phyloP scores from a whole-genome alignment of 2,888 invertebrate genomes.

The Plusia festucae region DNA sequence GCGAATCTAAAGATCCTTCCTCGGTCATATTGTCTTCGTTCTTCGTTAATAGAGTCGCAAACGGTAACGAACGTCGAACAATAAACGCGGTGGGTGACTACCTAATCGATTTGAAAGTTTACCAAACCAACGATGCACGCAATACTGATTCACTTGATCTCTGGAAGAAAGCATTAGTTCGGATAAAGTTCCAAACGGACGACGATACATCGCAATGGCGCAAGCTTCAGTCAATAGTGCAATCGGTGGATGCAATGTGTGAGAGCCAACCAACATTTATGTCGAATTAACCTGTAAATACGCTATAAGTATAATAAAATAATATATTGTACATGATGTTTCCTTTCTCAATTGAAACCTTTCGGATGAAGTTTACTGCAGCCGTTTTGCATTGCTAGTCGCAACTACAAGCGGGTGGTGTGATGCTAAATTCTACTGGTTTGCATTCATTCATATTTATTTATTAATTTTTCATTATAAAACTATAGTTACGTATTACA shows the following conservation, averaged over 20 bases:
- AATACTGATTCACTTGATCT: conserved; percentile 4
- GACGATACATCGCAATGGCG: conserved; percentile 9
- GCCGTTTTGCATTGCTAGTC: not conserved
- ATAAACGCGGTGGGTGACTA: conserved; percentile 2
- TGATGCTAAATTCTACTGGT: conserved; percentile 1
- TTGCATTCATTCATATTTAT: conserved; percentile 4
- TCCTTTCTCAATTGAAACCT: not conserved
- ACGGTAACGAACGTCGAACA: conserved; percentile 2
- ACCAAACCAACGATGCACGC: conserved; percentile 4
- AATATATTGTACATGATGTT: conserved; percentile 4
- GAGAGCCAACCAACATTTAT: conserved; percentile 4
- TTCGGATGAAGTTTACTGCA: not conserved
- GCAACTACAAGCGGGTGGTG: not conserved
- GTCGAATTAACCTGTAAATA: conserved; percentile 4
- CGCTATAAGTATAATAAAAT: not conserved
- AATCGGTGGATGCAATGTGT: conserved; percentile 4
- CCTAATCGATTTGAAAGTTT: conserved; percentile 4
- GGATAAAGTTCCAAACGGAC: conserved; percentile 6
- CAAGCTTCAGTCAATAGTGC: conserved; percentile 2
- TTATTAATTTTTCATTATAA: not conserved
- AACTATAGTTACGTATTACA: not conserved
- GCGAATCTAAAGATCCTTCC: conserved; percentile 7
- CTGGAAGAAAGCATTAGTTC: conserved; percentile 1
- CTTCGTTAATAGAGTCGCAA: conserved; percentile 12
- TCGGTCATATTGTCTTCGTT: conserved; percentile 1